Evolutionary conservation across 2,888 invertebrate species (phyloP).

Genomic region (Anorthoa munda): DNA sequence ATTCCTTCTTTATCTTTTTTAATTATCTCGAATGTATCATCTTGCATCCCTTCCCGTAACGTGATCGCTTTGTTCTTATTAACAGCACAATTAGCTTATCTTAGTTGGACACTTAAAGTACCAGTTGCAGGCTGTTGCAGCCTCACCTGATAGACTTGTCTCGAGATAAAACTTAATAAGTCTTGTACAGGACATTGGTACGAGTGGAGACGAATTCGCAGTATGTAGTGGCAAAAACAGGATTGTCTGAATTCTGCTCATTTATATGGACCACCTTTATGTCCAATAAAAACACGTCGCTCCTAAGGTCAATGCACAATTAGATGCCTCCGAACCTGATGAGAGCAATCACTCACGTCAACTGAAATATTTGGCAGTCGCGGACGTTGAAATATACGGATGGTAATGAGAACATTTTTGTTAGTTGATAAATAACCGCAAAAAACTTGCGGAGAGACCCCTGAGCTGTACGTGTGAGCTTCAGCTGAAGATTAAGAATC

Average conservation of each 20-base stretch:
- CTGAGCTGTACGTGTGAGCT: constrained; percentile 26
- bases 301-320: constrained; percentile 81
- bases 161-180: constrained; percentile 67
- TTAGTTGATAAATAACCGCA: constrained; percentile 63
- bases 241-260: constrained; percentile 72
- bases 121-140: constrained; percentile 29
- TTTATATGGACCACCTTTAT: constrained; percentile 78
- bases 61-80: constrained; percentile 45
- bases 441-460: constrained; percentile 54
- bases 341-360: constrained; percentile 77
- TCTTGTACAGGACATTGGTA: constrained; percentile 62
- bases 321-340: constrained; percentile 74
- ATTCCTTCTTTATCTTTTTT: constrained; percentile 41
- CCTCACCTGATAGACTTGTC: constrained; percentile 52
- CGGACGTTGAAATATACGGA: constrained; percentile 73
- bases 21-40: constrained; percentile 38
- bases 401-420: constrained; percentile 67
- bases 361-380: constrained; percentile 75
- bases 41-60: constrained; percentile 34
- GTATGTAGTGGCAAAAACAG: constrained; percentile 68
- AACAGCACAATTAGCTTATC: constrained; percentile 50
- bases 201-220: constrained; percentile 65
- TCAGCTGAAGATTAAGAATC: constrained; percentile 24
- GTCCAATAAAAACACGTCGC: constrained; percentile 68
- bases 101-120: constrained; percentile 29